Conservation (phyloP, 2,797 vertebrate species). For the Cossypha dichroa region DNA sequence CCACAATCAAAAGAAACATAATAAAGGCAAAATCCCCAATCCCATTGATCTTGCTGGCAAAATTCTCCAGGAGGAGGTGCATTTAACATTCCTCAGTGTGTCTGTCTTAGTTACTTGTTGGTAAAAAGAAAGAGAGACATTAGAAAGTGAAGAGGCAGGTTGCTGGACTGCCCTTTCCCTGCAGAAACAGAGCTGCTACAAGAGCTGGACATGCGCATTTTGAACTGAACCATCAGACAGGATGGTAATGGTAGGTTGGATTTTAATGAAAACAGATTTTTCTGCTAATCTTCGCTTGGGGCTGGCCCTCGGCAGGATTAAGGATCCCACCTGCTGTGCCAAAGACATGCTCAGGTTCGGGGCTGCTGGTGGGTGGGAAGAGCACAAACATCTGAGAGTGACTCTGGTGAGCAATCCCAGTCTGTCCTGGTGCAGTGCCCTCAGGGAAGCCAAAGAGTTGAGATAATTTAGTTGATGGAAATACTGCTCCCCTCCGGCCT, state of each 20-base stretch:
- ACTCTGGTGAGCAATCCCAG: neutral
- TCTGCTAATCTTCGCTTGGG: conserved; percentile 49
- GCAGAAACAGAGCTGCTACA: neutral
- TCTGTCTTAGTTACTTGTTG: neutral
- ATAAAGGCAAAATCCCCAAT: neutral
- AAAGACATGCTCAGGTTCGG: conserved; percentile 19
- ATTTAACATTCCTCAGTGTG: neutral
- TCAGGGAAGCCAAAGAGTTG: conserved; percentile 7
- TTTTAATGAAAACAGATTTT: conserved; percentile 65
- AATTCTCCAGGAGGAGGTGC: conserved; percentile 14
- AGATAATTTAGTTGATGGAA: conserved; percentile 32
- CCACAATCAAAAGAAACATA: neutral
- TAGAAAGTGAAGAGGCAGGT: conserved; percentile 19
- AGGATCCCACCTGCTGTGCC: conserved; percentile 57
- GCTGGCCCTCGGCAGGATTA: conserved; percentile 45
- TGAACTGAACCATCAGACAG: neutral
- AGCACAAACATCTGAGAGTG: neutral
- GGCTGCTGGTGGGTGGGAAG: conserved; percentile 45
- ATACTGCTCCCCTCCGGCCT: conserved; percentile 29
- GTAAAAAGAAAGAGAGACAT: neutral
- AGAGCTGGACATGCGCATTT: conserved; percentile 1
- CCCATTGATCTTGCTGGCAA: neutral
- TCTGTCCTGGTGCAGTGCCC: conserved; percentile 11
- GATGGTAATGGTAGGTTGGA: conserved; percentile 16
- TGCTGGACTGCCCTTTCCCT: conserved; percentile 25